A percentile compares a stretch with the other conserved stretches of the same genome.
Conservation (phyloP, 2,113 vertebrate genomes). For the Trogon surrucura region DNA sequence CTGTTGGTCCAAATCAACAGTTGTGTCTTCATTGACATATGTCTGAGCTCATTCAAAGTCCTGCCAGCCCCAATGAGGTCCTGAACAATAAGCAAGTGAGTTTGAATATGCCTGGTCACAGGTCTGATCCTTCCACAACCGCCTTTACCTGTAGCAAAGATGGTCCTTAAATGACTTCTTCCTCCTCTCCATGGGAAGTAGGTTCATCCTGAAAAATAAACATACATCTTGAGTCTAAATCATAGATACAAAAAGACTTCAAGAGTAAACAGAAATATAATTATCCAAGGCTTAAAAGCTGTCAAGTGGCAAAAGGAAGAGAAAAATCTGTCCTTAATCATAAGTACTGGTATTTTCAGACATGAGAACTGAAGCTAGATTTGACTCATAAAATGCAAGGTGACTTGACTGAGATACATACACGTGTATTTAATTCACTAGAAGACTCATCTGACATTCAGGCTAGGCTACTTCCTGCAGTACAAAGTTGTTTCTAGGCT, state of each 20-base stretch:
- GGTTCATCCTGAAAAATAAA: neutral
- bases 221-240: neutral
- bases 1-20: neutral
- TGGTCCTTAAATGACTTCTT: neutral
- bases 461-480: neutral
- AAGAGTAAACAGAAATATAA: neutral
- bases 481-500: neutral
- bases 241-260: neutral
- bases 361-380: neutral
- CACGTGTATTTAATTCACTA: neutral
- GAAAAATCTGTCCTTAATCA: neutral
- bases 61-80: fast-evolving
- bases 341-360: neutral
- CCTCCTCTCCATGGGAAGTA: neutral
- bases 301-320: neutral
- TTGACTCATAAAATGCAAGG: neutral
- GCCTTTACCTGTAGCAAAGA: neutral
- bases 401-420: neutral
- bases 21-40: neutral
- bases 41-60: neutral
- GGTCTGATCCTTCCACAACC: neutral
- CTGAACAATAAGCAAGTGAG: neutral
- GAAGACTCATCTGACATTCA: neutral
- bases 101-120: neutral
- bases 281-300: neutral